Evolutionary conservation across 2,888 invertebrate genomes (phyloP), one percentile per base, ranked within the genome.

Genomic region (Aromia moschata): DNA sequence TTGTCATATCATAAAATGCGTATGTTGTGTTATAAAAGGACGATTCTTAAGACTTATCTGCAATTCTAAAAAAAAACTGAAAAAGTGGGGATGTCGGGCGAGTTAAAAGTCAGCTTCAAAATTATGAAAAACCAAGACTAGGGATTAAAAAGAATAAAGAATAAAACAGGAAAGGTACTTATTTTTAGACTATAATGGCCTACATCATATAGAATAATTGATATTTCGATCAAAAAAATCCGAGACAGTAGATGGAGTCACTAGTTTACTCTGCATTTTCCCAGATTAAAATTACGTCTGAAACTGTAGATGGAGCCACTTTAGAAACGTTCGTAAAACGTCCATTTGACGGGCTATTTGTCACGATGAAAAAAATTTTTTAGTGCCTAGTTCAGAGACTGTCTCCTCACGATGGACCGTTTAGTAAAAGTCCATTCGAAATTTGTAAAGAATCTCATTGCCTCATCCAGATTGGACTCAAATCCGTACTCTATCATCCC

Each of bases 401-500:
- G n/a, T 2, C n/a, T 2, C 20, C 40, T 30, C 20, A 52, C 16
- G 20, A 38, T 49, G 56, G n/a, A 44, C 31, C 36, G 43, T 11
- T 33, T 62, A 16, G 18, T 14, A 14, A 36, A 62, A 43, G 47
- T 51, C 10, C 69, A 74, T 47, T 54, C 53, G 3, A 69, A 67
- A 59, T 74, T 73, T 53, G 1, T 71, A 4, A 31, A 61, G n/a
- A 68, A 69, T 18, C 31, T 67, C 9, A 30, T 38, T 17, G 58
- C 60, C 7, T 62, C 69, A 4, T 63, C 70, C 5, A 69, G 68
- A 60, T 40, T 70, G 49, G 63, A 65, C 16, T 40, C 57, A 30
- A 66, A 62, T 40, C 20, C 49, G 10, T 67, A 65, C 38, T 63
- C 73, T 1, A 62, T 65, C n/a, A 17, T 72, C 7, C 74, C 73